Evolutionary conservation across 2,888 invertebrate species (phyloP).

Genomic region (Trachelus iudaicus): DNA sequence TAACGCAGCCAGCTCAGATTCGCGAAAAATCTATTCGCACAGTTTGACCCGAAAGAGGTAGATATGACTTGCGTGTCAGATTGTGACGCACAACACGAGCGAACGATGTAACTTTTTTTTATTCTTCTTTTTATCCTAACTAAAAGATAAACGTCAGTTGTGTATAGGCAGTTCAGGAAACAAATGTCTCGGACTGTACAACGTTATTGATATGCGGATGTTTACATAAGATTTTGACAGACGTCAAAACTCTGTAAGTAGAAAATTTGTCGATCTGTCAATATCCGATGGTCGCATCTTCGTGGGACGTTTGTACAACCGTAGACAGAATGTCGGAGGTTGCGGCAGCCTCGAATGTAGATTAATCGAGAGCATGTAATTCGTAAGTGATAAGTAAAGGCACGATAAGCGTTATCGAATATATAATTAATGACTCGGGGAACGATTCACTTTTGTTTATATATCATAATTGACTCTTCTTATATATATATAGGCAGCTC

Average conservation of each 20-base stretch:
- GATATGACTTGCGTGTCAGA: slow-evolving; percentile 7
- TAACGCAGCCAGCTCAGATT: neutral
- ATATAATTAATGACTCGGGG: slow-evolving; percentile 7
- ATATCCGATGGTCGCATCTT: neutral
- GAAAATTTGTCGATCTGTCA: neutral
- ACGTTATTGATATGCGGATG: neutral
- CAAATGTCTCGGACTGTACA: neutral
- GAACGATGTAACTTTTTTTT: slow-evolving; percentile 15
- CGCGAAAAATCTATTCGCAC: slow-evolving; percentile 26
- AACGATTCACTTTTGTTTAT: slow-evolving; percentile 18
- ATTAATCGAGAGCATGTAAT: slow-evolving; percentile 44
- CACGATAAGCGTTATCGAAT: slow-evolving; percentile 35
- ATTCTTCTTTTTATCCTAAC: neutral
- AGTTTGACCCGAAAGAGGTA: slow-evolving; percentile 15
- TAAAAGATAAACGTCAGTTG: neutral
- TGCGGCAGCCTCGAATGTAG: slow-evolving; percentile 17
- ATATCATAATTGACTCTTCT: neutral
- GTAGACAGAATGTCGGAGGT: slow-evolving; percentile 10
- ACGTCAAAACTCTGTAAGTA: neutral
- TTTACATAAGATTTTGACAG: neutral
- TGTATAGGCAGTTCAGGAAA: neutral
- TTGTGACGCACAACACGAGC: slow-evolving; percentile 6
- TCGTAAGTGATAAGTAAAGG: slow-evolving; percentile 45
- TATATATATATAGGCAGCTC: no score
- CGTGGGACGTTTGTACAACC: neutral